A percentile compares a stretch with the other conserved stretches of the same genome.
phyloP scores from a whole-genome alignment of 2,888 invertebrate genomes.

The Neoitamus cyanurus region DNA sequence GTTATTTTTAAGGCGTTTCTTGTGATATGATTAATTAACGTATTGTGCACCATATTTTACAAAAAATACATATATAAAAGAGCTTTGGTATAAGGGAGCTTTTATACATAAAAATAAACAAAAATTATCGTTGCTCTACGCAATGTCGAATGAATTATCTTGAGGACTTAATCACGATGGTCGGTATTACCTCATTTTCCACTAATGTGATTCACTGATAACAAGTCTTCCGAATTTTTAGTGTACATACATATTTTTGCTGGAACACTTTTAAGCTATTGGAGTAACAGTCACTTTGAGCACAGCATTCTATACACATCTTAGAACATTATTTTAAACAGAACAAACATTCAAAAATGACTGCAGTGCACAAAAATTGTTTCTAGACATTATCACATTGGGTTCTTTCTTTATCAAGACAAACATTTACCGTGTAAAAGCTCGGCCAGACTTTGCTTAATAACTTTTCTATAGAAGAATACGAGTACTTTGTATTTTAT shows the following conservation, averaged over 20 bases:
- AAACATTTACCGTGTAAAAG: constrained; percentile 29
- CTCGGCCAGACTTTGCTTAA: background rate
- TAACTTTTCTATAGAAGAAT: background rate
- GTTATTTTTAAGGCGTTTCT: too few relatives aligned
- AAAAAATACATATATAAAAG: too few relatives aligned
- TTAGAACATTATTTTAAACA: background rate
- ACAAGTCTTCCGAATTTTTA: background rate
- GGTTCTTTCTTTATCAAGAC: constrained; percentile 4
- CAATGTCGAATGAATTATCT: background rate
- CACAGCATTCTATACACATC: background rate
- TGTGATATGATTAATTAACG: background rate
- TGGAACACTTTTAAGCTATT: background rate
- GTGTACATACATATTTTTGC: background rate
- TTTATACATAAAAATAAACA: background rate
- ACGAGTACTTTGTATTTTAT: constrained; percentile 6
- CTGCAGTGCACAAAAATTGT: background rate
- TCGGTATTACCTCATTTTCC: background rate
- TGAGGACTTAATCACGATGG: background rate
- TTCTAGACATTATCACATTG: constrained; percentile 11
- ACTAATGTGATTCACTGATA: background rate
- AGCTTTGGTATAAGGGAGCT: background rate
- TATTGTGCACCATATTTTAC: background rate
- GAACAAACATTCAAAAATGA: background rate
- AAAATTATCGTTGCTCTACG: background rate
- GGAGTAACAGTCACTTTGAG: background rate